A percentile compares a stretch with the other conserved stretches of the same genome.
Conservation (phyloP, 2,113 vertebrate species). For the Oreotragus oreotragus region DNA sequence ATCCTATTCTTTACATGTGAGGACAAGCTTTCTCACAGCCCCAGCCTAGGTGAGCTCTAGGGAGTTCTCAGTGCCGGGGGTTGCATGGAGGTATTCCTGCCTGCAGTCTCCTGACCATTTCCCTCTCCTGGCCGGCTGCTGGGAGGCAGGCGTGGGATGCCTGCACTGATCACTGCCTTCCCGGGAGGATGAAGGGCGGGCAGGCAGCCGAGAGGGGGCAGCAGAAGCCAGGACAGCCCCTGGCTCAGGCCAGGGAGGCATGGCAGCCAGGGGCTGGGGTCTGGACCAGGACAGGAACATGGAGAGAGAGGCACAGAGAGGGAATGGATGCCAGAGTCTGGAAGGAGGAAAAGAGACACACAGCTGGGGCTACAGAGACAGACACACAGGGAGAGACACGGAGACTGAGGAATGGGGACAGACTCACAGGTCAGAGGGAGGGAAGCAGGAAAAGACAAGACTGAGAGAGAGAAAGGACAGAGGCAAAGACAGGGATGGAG, state of each 20-base stretch:
- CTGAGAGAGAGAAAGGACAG: neutral
- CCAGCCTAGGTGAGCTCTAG: neutral
- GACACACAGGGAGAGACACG: neutral
- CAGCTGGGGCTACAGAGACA: neutral
- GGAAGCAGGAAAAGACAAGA: neutral
- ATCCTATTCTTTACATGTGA: neutral
- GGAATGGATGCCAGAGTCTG: neutral
- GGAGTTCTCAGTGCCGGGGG: neutral
- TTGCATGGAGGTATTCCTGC: neutral
- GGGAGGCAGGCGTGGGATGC: neutral
- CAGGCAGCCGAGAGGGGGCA: constrained; percentile 69
- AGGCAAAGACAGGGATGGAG: neutral
- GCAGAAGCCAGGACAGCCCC: constrained; percentile 66
- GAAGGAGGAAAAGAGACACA: neutral
- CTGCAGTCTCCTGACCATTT: neutral
- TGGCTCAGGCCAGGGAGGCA: neutral
- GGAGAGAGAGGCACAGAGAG: neutral
- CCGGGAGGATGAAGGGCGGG: constrained; percentile 35
- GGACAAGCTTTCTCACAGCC: neutral
- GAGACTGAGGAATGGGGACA: neutral
- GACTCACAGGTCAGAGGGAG: neutral
- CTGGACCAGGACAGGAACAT: neutral
- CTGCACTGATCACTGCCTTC: neutral
- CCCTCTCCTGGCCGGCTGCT: neutral
- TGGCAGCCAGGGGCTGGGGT: neutral